A percentile compares a stretch with the other conserved stretches of the same genome.
These are phyloP conservation scores for Mormyrus lacerda DNA, from an alignment of 2,113 vertebrate genomes.

Conservation along the genomic window DNA sequence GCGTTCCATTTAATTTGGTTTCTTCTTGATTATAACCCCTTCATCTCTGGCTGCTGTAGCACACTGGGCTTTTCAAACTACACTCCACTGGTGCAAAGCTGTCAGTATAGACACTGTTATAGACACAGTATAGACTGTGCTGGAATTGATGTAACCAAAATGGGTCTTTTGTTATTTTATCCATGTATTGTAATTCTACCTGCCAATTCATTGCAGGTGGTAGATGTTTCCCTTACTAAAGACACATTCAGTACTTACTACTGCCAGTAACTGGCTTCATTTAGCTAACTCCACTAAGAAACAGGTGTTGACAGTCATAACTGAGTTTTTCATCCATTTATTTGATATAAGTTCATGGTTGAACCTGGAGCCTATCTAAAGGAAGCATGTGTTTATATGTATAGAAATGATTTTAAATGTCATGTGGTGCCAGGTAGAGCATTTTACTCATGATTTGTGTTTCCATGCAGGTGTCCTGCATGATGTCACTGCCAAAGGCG, in stretches of 20 bases:
- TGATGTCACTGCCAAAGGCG: slow-evolving; percentile 53
- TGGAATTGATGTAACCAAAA: not conserved
- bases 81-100: not conserved
- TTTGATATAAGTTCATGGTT: not conserved
- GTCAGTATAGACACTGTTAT: not conserved
- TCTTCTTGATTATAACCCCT: not conserved
- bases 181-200: not conserved
- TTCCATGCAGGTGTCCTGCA: slow-evolving; percentile 50
- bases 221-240: not conserved
- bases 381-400: not conserved
- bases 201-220: not conserved
- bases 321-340: not conserved
- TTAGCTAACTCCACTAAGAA: not conserved
- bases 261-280: not conserved
- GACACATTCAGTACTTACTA: not conserved
- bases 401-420: not conserved
- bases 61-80: not conserved
- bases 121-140: not conserved
- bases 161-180: not conserved
- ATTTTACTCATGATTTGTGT: slow-evolving; percentile 8
- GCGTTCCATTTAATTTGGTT: not conserved
- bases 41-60: not conserved
- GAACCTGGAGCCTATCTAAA: not conserved
- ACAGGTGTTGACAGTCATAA: not conserved
- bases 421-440: not conserved